These are phyloP conservation scores for Porites divaricata DNA, from an alignment of 92 coral and sea anemone genomes.

Conservation along the genomic window DNA sequence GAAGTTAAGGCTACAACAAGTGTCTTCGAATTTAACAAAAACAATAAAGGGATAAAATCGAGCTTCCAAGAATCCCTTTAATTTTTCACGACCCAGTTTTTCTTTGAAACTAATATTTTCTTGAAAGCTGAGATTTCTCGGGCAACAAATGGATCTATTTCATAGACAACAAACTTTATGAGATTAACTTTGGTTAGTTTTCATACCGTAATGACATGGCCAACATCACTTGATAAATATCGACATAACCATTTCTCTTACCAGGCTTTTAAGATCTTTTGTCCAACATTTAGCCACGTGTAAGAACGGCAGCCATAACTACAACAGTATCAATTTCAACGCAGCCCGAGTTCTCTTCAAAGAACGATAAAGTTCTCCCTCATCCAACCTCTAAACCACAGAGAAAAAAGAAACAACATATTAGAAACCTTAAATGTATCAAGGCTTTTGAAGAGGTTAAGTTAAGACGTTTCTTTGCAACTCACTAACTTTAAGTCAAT, in stretches of 20 bases:
- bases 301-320: constrained; percentile 4
- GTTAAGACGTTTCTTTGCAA: neutral
- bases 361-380: constrained; percentile 16
- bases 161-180: neutral
- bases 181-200: constrained; percentile 19
- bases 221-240: neutral
- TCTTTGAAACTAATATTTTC: neutral
- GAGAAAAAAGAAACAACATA: neutral
- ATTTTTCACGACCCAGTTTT: neutral
- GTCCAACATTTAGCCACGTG: constrained; percentile 30
- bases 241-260: constrained; percentile 26
- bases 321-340: constrained; percentile 22
- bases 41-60: neutral
- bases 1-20: neutral
- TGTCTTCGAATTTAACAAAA: constrained; percentile 1
- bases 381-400: constrained; percentile 36
- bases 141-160: constrained; percentile 4
- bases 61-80: constrained; percentile 3
- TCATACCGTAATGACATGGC: neutral
- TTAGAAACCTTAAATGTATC: neutral
- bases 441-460: neutral
- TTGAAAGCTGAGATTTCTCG: neutral
- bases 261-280: constrained; percentile 31
- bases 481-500: neutral
- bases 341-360: constrained; percentile 20